phyloP scores from a whole-genome alignment of 2,113 vertebrate genomes.

The Fregetta grallaria region DNA sequence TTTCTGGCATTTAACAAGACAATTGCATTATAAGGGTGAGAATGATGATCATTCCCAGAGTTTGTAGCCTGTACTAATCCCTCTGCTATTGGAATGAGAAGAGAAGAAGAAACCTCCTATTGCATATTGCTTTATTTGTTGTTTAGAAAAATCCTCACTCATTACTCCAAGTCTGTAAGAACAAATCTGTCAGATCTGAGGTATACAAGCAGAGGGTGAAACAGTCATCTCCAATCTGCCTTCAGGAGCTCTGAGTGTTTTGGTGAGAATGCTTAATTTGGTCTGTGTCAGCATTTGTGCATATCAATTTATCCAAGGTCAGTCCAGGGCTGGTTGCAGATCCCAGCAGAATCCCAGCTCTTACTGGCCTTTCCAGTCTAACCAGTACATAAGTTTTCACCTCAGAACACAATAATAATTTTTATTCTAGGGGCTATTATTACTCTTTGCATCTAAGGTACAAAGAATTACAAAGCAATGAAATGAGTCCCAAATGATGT shows the following conservation, averaged over 20 bases:
- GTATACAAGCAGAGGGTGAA: neutral
- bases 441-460: neutral
- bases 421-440: neutral
- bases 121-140: neutral
- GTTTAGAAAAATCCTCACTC: neutral
- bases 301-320: neutral
- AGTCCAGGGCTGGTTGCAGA: neutral
- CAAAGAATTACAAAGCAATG: neutral
- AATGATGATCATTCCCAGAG: neutral
- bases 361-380: neutral
- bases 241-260: neutral
- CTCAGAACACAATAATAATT: neutral
- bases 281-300: neutral
- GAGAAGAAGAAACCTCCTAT: neutral
- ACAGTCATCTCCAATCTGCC: neutral
- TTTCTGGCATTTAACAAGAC: slow-evolving; percentile 55
- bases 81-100: neutral
- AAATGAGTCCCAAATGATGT: neutral
- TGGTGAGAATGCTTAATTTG: neutral
- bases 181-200: neutral
- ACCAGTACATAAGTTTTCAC: neutral
- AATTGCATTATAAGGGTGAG: slow-evolving; percentile 45
- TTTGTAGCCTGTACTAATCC: neutral
- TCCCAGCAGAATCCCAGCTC: neutral
- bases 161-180: neutral